Conservation (phyloP, 2,888 invertebrate species). For the Zonitis immaculata region DNA sequence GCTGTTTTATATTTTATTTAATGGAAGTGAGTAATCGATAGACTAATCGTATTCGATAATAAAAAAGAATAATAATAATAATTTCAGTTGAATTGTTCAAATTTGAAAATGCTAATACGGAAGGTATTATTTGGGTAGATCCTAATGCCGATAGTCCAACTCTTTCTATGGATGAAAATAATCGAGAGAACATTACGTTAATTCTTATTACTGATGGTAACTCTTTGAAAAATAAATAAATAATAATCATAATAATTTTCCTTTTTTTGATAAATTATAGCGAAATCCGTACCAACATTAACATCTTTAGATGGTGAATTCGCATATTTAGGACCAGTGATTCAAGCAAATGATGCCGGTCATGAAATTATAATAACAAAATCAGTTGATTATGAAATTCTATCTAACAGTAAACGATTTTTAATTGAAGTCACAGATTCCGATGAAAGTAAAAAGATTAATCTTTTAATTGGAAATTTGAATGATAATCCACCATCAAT, state of each 20-base stretch:
- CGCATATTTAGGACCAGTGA: neutral
- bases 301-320: neutral
- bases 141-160: no score
- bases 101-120: neutral
- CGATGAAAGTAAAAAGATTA: neutral
- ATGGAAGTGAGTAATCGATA: no score
- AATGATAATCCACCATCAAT: constrained; percentile 31
- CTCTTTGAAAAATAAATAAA: no score
- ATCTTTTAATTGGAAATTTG: constrained; percentile 23
- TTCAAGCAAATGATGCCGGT: neutral
- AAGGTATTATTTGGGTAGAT: no score
- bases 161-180: constrained; percentile 19
- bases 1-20: no score
- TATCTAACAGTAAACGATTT: constrained; percentile 9
- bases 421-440: neutral
- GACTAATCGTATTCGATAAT: no score
- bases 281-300: neutral
- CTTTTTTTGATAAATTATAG: neutral
- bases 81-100: constrained; percentile 1
- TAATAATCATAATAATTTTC: no score
- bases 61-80: no score
- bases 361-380: constrained; percentile 15
- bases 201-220: constrained; percentile 16
- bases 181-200: constrained; percentile 8
- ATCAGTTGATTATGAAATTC: constrained; percentile 25